Conservation (phyloP, 2,797 vertebrate genomes). For the Sebastes cheni region DNA sequence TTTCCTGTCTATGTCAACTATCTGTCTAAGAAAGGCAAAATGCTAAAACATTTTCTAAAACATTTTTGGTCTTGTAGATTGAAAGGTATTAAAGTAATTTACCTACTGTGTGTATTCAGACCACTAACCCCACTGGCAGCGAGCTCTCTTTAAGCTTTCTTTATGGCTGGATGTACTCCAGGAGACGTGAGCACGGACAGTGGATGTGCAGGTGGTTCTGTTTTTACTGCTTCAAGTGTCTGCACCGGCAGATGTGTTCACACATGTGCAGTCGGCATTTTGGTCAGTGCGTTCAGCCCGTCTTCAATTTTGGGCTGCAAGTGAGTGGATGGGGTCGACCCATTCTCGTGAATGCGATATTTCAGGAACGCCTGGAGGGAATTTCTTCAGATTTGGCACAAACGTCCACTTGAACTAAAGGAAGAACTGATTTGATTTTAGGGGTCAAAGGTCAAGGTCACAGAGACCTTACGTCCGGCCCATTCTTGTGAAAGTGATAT, state of each 20-base stretch:
- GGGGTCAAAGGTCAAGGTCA: no score
- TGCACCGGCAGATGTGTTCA: not conserved
- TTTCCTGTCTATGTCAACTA: not conserved
- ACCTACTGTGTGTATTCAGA: no score
- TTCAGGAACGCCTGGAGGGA: no score
- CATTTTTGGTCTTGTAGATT: not conserved
- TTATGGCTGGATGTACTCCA: not conserved
- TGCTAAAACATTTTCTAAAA: not conserved
- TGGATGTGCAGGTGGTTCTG: constrained; percentile 1
- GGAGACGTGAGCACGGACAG: not conserved
- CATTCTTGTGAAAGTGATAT: no score
- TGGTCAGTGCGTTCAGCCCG: not conserved
- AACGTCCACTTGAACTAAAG: no score
- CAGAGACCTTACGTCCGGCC: no score
- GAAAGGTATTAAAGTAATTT: no score
- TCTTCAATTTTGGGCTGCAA: not conserved
- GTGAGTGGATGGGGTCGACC: not conserved
- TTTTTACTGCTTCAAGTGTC: not conserved
- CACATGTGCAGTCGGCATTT: not conserved
- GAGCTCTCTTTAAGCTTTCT: not conserved
- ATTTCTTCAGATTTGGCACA: no score
- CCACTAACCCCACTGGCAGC: no score
- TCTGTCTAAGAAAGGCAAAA: not conserved
- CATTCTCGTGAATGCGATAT: no score
- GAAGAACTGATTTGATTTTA: no score